Conservation (phyloP, 2,797 vertebrate species). For the Darevskia nairensis region DNA sequence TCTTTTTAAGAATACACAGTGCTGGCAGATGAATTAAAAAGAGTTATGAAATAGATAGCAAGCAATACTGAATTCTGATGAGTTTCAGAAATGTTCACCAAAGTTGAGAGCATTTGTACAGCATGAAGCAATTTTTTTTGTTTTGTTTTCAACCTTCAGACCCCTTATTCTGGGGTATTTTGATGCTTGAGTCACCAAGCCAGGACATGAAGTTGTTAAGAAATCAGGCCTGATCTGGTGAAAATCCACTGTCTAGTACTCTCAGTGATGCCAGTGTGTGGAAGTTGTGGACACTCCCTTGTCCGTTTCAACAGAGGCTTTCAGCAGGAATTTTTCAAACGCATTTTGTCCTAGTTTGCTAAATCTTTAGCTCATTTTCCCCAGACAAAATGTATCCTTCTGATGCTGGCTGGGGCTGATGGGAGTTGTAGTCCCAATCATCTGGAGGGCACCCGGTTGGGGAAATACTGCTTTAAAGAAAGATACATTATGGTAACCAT, state of each 20-base stretch:
- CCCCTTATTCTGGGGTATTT: neutral
- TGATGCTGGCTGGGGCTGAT: neutral
- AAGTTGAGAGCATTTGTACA: slow-evolving; percentile 43
- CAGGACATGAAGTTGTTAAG: neutral
- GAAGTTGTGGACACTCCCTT: neutral
- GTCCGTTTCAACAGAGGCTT: neutral
- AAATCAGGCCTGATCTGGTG: neutral
- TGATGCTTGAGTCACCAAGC: neutral
- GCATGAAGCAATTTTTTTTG: neutral
- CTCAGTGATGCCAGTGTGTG: neutral
- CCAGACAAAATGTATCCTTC: neutral
- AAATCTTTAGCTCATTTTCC: neutral
- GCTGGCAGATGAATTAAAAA: neutral
- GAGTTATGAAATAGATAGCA: slow-evolving; percentile 2
- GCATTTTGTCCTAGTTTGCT: neutral
- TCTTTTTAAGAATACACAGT: neutral
- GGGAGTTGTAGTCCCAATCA: too few relatives aligned
- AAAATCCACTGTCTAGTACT: neutral
- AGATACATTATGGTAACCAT: neutral
- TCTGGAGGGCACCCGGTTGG: too few relatives aligned
- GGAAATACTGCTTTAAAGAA: neutral
- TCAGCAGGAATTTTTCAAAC: neutral
- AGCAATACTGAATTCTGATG: slow-evolving; percentile 44
- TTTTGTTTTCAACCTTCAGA: neutral
- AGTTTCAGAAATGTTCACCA: slow-evolving; percentile 41